Conservation (phyloP, 2,113 vertebrate genomes). For the Solea senegalensis region DNA sequence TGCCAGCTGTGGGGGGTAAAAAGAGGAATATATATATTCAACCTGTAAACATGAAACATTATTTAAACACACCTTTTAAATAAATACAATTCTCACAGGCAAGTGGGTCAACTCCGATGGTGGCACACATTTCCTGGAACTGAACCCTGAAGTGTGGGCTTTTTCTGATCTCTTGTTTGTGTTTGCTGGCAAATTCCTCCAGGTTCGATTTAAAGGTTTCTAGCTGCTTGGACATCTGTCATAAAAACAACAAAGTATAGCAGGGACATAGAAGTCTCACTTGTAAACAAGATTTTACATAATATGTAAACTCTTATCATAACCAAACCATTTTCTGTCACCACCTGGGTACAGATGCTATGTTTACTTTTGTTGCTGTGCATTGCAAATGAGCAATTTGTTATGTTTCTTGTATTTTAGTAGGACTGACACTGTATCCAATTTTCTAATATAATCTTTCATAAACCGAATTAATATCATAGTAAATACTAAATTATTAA, state of each 20-base stretch:
- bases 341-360: too few species aligned
- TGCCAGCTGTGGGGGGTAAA: conserved; percentile 84
- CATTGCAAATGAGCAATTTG: too few species aligned
- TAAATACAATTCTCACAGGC: conserved; percentile 91
- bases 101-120: conserved; percentile 94
- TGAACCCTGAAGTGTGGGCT: conserved; percentile 92
- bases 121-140: conserved; percentile 98
- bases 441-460: too few species aligned
- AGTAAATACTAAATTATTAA: too few species aligned
- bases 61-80: not conserved
- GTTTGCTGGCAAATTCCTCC: conserved; percentile 97
- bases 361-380: too few species aligned
- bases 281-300: too few species aligned
- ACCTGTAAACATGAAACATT: not conserved
- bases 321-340: too few species aligned
- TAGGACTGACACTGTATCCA: too few species aligned
- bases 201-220: conserved; percentile 94
- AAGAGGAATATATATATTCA: not conserved
- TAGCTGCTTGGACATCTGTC: conserved; percentile 95
- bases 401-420: too few species aligned
- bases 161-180: conserved; percentile 96
- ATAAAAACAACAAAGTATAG: not conserved
- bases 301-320: too few species aligned
- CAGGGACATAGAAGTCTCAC: not conserved
- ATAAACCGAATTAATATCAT: too few species aligned